Evolutionary conservation across 2,797 vertebrate species (phyloP).

Genomic region (Mastacembelus armatus): DNA sequence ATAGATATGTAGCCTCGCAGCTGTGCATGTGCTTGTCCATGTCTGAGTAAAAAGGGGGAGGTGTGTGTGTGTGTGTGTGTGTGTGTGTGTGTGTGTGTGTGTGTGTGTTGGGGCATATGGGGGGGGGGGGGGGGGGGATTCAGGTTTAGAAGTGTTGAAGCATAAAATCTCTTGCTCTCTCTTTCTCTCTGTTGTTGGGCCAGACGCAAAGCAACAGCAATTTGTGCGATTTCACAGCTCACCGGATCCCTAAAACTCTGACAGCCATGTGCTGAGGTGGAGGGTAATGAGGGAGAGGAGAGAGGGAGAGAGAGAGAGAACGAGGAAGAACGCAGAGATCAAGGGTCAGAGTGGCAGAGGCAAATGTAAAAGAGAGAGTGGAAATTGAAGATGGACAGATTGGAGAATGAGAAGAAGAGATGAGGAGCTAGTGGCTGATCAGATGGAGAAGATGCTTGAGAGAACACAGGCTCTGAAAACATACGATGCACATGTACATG

Average conservation of each 20-base stretch:
- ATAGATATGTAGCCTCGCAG: constrained; percentile 69
- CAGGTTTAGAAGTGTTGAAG: constrained; percentile 86
- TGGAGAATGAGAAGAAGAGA: constrained; percentile 26
- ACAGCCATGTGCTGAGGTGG: constrained; percentile 77
- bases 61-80: too few relatives aligned
- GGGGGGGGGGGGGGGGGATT: constrained; percentile 34
- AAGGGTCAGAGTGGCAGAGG: constrained; percentile 26
- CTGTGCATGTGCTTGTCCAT: constrained; percentile 73
- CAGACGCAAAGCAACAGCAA: constrained; percentile 87
- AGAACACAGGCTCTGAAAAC: background rate
- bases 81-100: too few relatives aligned
- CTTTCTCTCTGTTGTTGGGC: constrained; percentile 72
- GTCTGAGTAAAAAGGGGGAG: constrained; percentile 74
- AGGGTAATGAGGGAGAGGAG: constrained; percentile 46
- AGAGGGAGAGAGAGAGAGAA: constrained; percentile 46
- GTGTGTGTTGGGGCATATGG: too few relatives aligned
- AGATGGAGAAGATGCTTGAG: constrained; percentile 14
- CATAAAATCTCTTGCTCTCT: constrained; percentile 79
- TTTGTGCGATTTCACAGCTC: constrained; percentile 90
- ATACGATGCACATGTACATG: background rate
- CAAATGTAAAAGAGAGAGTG: constrained; percentile 28
- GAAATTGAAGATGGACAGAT: constrained; percentile 46
- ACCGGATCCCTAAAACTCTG: constrained; percentile 84
- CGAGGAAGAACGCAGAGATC: constrained; percentile 37
- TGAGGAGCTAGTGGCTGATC: constrained; percentile 22